Conservation (phyloP, 2,113 vertebrate species). For the Perca fluviatilis region DNA sequence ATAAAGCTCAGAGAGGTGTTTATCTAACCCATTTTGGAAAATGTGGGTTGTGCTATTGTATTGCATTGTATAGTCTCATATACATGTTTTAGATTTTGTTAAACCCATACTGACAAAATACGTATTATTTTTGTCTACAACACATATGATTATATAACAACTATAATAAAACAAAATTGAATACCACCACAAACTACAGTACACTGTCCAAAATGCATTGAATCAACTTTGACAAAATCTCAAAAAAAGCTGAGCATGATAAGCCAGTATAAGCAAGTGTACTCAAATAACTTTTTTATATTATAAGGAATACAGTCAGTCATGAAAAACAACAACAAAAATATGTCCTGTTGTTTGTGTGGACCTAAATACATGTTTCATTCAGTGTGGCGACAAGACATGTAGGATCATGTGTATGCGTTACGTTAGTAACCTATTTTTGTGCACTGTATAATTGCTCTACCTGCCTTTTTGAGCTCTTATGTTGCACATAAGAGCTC, state of each 20-base stretch:
- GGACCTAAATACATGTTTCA: neutral
- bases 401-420: neutral
- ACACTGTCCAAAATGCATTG: neutral
- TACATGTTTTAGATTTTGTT: neutral
- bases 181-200: neutral
- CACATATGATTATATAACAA: neutral
- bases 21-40: neutral
- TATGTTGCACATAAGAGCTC: neutral
- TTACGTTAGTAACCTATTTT: neutral
- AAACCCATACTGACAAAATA: neutral
- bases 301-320: too few species aligned
- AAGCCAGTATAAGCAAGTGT: neutral
- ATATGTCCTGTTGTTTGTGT: neutral
- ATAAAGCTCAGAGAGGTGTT: neutral
- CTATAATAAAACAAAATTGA: neutral
- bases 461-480: neutral
- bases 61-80: neutral
- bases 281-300: neutral
- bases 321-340: neutral
- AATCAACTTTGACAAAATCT: neutral
- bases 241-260: neutral
- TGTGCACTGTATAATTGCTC: too few species aligned
- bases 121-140: neutral
- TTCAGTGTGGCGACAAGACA: neutral
- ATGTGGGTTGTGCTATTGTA: neutral